Evolutionary conservation across 2,797 vertebrate species (phyloP), one percentile per base, ranked within the genome.

Genomic region (Silurus aristotelis): DNA sequence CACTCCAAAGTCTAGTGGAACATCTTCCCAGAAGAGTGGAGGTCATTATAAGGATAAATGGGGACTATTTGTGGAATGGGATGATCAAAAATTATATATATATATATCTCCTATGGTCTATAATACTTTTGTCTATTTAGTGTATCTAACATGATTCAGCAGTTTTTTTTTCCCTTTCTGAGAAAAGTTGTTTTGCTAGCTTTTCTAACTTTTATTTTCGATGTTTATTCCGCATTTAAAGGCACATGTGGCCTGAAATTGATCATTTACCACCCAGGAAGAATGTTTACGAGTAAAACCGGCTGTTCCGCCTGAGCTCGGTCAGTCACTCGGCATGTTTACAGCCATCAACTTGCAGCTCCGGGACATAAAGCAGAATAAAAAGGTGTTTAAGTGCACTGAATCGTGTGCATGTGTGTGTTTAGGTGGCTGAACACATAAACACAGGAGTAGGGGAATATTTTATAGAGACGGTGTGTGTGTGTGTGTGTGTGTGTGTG

Each of bases 371-470:
- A 61, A 55, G 55, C 31, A 8, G 58, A 84, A 84, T 84, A 80
- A 84, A 43, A 78, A 77, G 17, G 83, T 70, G 27, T 84, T 78
- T 84, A 79, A 70, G 15, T 71, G 15, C 22, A 27, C n/a, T 38
- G 14, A 80, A 64, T 71, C 38, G 55, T 72, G 7, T 72, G 63
- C 56, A 56, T 55, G 38, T 68, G 75, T 70, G 61, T 22, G 19
- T 76, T 77, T 20, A 19, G 22, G 52, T 19, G 38, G 9, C 64
- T 84, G 75, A 80, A 80, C 48, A 55, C 71, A 71, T 85, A 82
- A 85, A 87, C 80, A 89, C 78, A 76, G 72, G 80, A 76, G 83
- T 46, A 63, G 83, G 63, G 48, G 22, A 79, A 48, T 31, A 2
- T 31, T 14, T 25, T 43, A 55, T 64, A 43, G 60, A 52, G 61